phyloP scores from a whole-genome alignment of 2,113 vertebrate species.

The Anhinga anhinga region DNA sequence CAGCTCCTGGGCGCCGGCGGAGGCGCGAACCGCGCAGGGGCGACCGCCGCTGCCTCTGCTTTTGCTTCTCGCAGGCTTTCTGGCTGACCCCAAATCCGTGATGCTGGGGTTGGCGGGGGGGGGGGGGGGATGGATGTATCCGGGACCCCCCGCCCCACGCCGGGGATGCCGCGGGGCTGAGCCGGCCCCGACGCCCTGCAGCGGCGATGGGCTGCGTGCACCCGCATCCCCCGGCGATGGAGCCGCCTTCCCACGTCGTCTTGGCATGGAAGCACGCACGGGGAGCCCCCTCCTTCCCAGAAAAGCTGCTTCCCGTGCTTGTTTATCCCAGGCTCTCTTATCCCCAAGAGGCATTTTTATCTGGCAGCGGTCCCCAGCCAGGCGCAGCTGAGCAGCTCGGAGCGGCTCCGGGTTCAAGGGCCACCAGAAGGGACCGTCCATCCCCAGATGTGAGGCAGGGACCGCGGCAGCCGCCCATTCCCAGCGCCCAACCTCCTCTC shows the following conservation, averaged over 20 bases:
- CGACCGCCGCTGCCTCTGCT: background rate
- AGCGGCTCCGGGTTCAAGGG: background rate
- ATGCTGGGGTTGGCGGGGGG: background rate
- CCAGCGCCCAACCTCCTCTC: background rate
- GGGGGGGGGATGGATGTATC: too few relatives aligned
- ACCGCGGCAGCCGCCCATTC: too few relatives aligned
- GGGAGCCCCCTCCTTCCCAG: background rate
- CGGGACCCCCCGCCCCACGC: too few relatives aligned
- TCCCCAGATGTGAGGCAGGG: background rate
- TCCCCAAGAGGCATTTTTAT: background rate
- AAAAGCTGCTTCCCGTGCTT: background rate
- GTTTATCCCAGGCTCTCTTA: background rate
- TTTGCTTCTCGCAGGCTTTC: background rate
- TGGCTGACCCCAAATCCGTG: background rate
- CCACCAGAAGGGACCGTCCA: background rate
- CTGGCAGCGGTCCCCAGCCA: background rate
- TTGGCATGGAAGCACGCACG: background rate
- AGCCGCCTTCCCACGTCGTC: background rate
- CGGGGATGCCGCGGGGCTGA: fast-evolving
- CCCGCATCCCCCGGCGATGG: too few relatives aligned
- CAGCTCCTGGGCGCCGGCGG: background rate
- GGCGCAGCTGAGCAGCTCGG: background rate
- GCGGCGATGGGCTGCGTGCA: background rate
- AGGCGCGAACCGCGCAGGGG: background rate
- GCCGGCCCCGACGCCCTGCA: background rate